Evolutionary conservation across 1,140 invertebrate species (phyloP), one percentile per base, ranked within the genome.

Genomic region (Anthonomus grandis): DNA sequence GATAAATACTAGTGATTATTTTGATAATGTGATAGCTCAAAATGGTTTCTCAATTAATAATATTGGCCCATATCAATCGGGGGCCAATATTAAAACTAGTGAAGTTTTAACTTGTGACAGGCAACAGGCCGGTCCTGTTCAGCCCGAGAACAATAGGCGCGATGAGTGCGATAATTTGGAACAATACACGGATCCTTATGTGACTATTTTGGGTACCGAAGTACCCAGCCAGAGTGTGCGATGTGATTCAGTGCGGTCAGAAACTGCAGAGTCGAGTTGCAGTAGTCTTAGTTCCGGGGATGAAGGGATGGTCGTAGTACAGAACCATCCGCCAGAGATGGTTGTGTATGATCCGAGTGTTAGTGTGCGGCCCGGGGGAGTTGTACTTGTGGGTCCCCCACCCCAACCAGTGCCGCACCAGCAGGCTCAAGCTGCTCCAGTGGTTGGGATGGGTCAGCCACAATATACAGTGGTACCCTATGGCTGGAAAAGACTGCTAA

Each of bases 401-500:
- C 61, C 64, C 15, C 55, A 63, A 2, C 37, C 50, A 4, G 9
- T 54, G 19, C 42, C 45, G 12, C n/a, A n/a, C n/a, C 63, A 53
- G 34, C 64, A 65, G 54, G 27, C 55, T 22, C 65, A 67, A 58
- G 49, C 54, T 13, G 59, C 37, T 60, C 41, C 51, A 45, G 49
- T 59, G 36, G 52, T 62, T 38, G 54, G 58, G n/a, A 52, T 55
- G 8, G 18, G 41, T 57, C 36, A 48, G 52, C 39, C 53, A 39
- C 48, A 47, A 37, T 38, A 21, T 39, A 65, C 76, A 46, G 70
- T 70, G 42, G 76, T 81, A 46, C 81, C 81, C 31, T 77, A 75
- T 67, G 79, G 81, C 23, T 82, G 81, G 81, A 78, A 77, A 61
- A 71, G 81, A 56, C 63, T 78, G 21, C 63, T 76, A 41, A 74